Base-by-base conservation (phyloP, 2,797 vertebrate species). In the Peromyscus aztecus region DNA sequence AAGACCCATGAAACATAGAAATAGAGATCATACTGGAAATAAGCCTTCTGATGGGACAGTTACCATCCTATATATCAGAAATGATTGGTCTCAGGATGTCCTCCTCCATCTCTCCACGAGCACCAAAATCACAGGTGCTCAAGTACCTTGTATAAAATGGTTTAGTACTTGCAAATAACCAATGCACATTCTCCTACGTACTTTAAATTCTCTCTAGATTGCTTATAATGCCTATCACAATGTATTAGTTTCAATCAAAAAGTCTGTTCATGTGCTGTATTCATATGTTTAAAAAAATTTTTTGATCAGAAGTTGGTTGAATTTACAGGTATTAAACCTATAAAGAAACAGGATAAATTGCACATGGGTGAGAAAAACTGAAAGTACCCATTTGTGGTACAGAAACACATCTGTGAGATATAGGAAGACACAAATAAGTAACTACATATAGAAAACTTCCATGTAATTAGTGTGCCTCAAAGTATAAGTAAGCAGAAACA, bases 1-100 rank as follows among this genome's bases (percentile, higher is more conserved):
- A 46, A 85, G 31, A 83, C 90, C 57, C 52, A 67, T 89, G 31
- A 77, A 85, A 59, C 87, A 75, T 49, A 85, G 73, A 86, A 84
- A 85, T 89, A 13, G 31, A 59, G 21, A 29, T 65, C 31, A 34
- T 21, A 52, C 14, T 59, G 52, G 29, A 92, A 93, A 93, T 77
- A 65, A 84, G 43, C 8, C 71, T 80, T 67, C 61, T 46, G n/a
- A 46, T 89, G n/a, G 3, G 11, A 55, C 19, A 24, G 27, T 13
- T 43, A 8, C 9, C 19, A 40, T 81, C 77, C n/a, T 52, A 27
- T 67, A 6, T 24, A 40, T 69, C 46, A 90, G 63, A 80, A 55
- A 43, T 40, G 52, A 63, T 21, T 75, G 31, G 40, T 52, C 59
- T 69, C 34, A 31, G 16, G 31, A 49, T 14, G 24, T 40, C 10